A percentile compares a stretch with the other conserved stretches of the same genome.
These are phyloP conservation scores for Sciurus niger DNA, from an alignment of 2,113 vertebrate genomes.

Conservation along the genomic window DNA sequence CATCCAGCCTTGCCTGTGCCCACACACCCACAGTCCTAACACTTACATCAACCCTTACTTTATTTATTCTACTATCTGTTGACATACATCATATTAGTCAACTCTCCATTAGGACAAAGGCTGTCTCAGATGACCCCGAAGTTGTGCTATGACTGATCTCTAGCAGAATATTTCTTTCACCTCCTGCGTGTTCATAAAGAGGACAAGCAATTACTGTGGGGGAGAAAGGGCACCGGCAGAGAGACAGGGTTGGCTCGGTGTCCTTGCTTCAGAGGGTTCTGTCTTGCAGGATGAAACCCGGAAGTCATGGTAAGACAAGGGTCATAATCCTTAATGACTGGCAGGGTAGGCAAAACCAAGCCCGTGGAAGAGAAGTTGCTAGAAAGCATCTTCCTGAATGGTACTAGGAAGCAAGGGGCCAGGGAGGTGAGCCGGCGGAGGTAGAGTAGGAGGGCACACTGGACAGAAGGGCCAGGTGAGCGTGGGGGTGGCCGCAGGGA, in stretches of 20 bases:
- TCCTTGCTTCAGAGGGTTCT: fast-evolving
- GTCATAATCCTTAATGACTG: neutral
- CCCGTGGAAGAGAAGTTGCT: neutral
- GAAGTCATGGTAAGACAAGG: neutral
- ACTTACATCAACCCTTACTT: neutral
- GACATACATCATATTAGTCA: neutral
- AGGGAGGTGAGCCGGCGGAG: neutral
- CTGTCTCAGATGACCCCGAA: neutral
- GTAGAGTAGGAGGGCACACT: neutral
- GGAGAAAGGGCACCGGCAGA: neutral
- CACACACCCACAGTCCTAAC: neutral
- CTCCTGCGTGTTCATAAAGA: neutral
- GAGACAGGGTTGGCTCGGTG: neutral
- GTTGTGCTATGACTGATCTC: neutral
- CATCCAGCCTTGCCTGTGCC: neutral
- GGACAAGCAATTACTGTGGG: neutral
- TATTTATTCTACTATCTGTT: neutral
- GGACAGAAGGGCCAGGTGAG: neutral
- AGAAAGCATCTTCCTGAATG: too few relatives aligned
- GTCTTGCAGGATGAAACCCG: neutral
- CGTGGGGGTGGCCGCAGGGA: fast-evolving
- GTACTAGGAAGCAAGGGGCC: neutral
- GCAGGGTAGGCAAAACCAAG: neutral
- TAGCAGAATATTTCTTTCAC: neutral
- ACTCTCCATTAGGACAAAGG: neutral